Conservation (phyloP, 2,797 vertebrate genomes). For the Otolemur crassicaudatus region DNA sequence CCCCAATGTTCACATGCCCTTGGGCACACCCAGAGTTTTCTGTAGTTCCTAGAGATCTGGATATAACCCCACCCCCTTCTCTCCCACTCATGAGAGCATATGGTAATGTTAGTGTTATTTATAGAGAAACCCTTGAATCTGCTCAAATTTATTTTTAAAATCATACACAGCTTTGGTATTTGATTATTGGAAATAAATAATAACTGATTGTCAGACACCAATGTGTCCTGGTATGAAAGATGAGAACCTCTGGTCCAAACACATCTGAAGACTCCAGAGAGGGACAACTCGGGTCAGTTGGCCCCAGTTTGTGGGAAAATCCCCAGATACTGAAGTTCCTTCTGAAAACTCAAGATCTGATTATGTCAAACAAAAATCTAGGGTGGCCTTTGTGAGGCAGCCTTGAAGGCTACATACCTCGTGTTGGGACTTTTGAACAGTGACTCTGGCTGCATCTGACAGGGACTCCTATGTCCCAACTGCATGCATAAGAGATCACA, state of each 20-base stretch:
- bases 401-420: not conserved
- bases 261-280: not conserved
- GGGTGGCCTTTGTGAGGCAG: not conserved
- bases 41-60: constrained; percentile 32
- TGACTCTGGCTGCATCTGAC: not conserved
- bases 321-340: not conserved
- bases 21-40: constrained; percentile 21
- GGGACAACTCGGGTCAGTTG: not conserved
- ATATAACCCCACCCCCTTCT: constrained; percentile 25
- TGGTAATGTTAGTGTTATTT: constrained; percentile 49
- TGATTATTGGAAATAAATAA: constrained; percentile 58
- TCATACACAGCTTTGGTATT: constrained; percentile 37
- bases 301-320: constrained; percentile 11
- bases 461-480: not conserved
- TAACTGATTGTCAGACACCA: constrained; percentile 9
- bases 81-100: constrained; percentile 14
- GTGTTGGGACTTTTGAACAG: constrained; percentile 15
- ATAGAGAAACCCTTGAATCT: constrained; percentile 59
- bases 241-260: not conserved
- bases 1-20: not conserved
- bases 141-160: constrained; percentile 53
- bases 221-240: constrained; percentile 24
- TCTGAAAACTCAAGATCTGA: not conserved
- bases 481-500: not conserved
- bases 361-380: constrained; percentile 37